Conservation (phyloP, 2,113 vertebrate genomes). For the Eulacestoma nigropectus region DNA sequence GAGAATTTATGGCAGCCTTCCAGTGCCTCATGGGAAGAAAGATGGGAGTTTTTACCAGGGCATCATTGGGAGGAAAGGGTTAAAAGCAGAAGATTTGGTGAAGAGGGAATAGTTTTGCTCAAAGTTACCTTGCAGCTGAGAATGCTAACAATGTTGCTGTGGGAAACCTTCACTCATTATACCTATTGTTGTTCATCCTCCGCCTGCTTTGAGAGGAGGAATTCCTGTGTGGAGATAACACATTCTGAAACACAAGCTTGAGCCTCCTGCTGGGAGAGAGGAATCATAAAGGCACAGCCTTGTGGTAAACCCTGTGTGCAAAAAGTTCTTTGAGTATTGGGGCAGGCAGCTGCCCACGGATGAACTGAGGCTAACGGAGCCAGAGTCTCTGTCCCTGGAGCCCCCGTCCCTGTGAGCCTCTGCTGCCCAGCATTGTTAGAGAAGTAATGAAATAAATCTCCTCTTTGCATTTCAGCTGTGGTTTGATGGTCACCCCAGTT, state of each 20-base stretch:
- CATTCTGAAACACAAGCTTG: neutral
- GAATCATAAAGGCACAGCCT: neutral
- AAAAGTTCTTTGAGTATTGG: neutral
- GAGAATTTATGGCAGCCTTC: neutral
- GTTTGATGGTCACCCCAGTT: neutral
- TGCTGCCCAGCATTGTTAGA: neutral
- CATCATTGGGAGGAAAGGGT: neutral
- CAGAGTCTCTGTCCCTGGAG: neutral
- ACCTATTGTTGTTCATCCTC: neutral
- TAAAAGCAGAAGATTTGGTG: neutral
- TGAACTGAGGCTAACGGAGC: too few species aligned
- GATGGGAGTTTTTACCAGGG: neutral
- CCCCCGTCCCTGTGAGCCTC: neutral
- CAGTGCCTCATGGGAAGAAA: neutral
- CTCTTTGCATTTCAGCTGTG: neutral
- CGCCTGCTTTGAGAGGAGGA: neutral
- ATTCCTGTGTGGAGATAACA: neutral
- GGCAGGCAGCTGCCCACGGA: neutral
- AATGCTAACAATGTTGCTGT: neutral
- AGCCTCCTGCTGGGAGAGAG: neutral
- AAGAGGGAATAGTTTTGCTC: neutral
- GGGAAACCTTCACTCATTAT: neutral
- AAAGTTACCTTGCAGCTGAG: neutral
- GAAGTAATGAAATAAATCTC: neutral
- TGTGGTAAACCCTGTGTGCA: neutral